phyloP scores from a whole-genome alignment of 2,113 vertebrate genomes.

The Isichthys henryi region DNA sequence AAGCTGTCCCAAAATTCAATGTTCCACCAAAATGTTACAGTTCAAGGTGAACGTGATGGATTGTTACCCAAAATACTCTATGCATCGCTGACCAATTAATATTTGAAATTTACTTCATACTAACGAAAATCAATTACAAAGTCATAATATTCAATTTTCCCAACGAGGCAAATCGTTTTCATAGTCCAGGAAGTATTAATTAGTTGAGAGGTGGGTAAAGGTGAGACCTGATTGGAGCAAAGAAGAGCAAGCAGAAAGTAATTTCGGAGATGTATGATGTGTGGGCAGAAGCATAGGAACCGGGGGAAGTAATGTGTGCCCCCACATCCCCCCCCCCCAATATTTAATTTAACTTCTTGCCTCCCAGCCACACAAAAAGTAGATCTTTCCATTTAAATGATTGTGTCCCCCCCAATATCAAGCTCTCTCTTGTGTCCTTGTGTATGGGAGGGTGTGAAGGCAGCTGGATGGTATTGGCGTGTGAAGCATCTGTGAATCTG shows the following conservation, averaged over 20 bases:
- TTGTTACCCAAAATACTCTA: not conserved
- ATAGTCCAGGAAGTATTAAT: not conserved
- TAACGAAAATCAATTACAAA: not conserved
- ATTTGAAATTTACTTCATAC: not conserved
- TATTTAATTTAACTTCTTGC: not conserved
- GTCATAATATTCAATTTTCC: not conserved
- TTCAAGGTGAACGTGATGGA: not conserved
- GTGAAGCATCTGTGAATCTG: not conserved
- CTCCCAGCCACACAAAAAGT: not conserved
- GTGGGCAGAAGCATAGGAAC: not conserved
- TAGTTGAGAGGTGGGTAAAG: not conserved
- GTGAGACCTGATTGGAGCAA: not conserved
- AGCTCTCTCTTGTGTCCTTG: not conserved
- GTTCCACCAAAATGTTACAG: conserved; percentile 16
- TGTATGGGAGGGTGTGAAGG: not conserved
- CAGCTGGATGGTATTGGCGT: not conserved
- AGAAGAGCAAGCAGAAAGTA: not conserved
- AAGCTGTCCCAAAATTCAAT: not conserved
- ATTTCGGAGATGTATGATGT: not conserved
- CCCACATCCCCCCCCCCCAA: not conserved
- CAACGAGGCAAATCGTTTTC: not conserved
- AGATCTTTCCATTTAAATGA: not conserved
- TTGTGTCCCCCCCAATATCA: not conserved
- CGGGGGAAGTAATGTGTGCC: not conserved
- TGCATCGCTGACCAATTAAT: not conserved